phyloP scores from a whole-genome alignment of 92 coral and sea anemone species.

The Desmophyllum pertusum region DNA sequence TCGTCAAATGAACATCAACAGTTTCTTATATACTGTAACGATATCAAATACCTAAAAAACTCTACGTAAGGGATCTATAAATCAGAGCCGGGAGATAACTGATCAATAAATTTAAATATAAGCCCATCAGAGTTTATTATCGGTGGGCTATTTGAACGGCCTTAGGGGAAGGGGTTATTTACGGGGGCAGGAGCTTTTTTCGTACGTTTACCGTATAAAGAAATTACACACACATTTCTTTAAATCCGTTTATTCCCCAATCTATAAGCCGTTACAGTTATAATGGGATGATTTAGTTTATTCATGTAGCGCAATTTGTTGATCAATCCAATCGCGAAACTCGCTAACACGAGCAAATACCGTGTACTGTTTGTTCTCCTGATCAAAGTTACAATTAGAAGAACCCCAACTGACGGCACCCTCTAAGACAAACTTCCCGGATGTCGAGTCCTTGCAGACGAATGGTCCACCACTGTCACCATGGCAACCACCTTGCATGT shows the following conservation, averaged over 20 bases:
- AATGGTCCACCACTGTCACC: slow-evolving; percentile 72
- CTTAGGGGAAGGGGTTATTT: too few species aligned
- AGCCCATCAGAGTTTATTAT: too few species aligned
- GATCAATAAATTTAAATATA: too few species aligned
- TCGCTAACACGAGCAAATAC: slow-evolving; percentile 59
- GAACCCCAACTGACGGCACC: slow-evolving; percentile 67
- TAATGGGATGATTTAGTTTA: not conserved
- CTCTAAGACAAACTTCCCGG: slow-evolving; percentile 46
- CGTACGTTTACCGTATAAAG: too few species aligned
- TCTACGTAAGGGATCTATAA: too few species aligned
- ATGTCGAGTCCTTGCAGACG: slow-evolving; percentile 53
- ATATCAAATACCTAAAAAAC: too few species aligned
- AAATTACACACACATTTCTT: not conserved
- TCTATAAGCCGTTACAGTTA: not conserved
- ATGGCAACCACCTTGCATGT: slow-evolving; percentile 57
- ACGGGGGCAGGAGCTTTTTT: too few species aligned
- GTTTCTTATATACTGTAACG: too few species aligned
- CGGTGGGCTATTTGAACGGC: too few species aligned
- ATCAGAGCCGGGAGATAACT: too few species aligned
- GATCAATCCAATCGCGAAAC: slow-evolving; percentile 55
- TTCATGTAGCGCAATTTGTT: not conserved
- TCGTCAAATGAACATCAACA: too few species aligned
- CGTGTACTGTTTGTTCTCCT: slow-evolving; percentile 53
- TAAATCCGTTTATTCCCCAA: not conserved
- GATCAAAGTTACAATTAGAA: slow-evolving; percentile 44